These are phyloP conservation scores for Tinamus guttatus DNA, from an alignment of 2,113 vertebrate species.

Conservation along the genomic window DNA sequence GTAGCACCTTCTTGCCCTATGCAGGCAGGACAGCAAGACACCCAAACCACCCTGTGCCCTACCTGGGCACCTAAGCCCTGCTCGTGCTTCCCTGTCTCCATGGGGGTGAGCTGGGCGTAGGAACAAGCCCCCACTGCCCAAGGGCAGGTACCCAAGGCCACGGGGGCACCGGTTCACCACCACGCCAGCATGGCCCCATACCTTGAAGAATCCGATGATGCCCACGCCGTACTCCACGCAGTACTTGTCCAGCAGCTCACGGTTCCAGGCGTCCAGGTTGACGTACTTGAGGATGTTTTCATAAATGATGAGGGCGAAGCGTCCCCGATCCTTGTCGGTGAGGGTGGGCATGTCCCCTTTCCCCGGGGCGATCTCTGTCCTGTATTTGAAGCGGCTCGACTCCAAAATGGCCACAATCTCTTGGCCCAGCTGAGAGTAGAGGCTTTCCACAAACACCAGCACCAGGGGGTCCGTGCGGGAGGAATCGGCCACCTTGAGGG, in stretches of 20 bases:
- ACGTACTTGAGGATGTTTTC: constrained; percentile 98
- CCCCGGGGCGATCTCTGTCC: constrained; percentile 93
- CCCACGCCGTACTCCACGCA: constrained; percentile 97
- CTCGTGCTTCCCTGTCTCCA: not conserved
- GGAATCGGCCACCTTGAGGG: constrained; percentile 79
- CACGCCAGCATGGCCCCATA: constrained; percentile 28
- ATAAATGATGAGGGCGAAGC: constrained; percentile 93
- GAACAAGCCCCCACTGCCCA: too few relatives aligned
- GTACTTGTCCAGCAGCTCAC: constrained; percentile 98
- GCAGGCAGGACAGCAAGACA: too few relatives aligned
- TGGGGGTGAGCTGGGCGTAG: not conserved
- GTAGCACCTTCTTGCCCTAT: too few relatives aligned
- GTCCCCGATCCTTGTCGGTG: constrained; percentile 92
- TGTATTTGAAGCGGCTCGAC: constrained; percentile 94
- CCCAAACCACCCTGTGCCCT: too few relatives aligned
- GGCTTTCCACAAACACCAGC: constrained; percentile 96
- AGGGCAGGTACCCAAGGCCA: not conserved
- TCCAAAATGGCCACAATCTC: constrained; percentile 98
- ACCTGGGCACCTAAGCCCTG: too few relatives aligned
- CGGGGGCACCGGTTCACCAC: accelerated
- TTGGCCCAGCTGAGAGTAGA: constrained; percentile 96
- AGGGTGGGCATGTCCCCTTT: constrained; percentile 98
- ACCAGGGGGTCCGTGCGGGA: constrained; percentile 93
- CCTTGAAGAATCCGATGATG: constrained; percentile 99
- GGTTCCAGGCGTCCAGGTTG: constrained; percentile 97